phyloP scores from a whole-genome alignment of 2,113 vertebrate species.

The Hystrix brachyura region DNA sequence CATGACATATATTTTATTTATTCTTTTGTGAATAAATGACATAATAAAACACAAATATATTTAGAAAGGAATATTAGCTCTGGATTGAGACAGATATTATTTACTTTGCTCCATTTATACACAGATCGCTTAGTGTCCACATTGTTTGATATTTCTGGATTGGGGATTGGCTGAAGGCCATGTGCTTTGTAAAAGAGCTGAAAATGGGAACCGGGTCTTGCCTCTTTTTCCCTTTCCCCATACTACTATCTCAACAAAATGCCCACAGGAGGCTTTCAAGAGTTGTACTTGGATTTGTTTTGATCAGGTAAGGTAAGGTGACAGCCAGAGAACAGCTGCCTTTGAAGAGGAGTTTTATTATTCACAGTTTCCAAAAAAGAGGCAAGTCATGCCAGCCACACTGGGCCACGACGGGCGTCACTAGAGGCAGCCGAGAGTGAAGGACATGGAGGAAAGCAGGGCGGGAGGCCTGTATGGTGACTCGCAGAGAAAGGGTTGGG shows the following conservation, averaged over 20 bases:
- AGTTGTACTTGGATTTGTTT: neutral
- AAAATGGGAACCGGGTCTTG: neutral
- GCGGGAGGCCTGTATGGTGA: too few relatives aligned
- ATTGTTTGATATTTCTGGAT: conserved; percentile 10
- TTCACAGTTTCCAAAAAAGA: neutral
- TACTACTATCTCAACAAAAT: too few relatives aligned
- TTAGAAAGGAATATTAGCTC: neutral
- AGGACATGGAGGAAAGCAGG: neutral
- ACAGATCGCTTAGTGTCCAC: neutral
- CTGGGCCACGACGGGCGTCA: neutral
- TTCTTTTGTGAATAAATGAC: neutral
- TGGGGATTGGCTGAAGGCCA: conserved; percentile 14
- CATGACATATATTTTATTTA: neutral
- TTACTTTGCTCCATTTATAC: neutral
- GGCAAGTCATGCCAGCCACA: neutral
- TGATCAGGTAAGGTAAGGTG: neutral
- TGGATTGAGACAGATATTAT: neutral
- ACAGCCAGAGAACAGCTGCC: neutral
- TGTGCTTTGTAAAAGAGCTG: neutral
- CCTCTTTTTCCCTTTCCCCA: neutral
- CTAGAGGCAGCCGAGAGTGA: too few relatives aligned
- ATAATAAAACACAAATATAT: neutral
- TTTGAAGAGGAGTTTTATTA: neutral
- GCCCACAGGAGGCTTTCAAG: neutral
- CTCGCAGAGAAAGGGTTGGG: neutral